These are phyloP conservation scores for Apamea crenata DNA, from an alignment of 2,888 invertebrate genomes.

Conservation along the genomic window DNA sequence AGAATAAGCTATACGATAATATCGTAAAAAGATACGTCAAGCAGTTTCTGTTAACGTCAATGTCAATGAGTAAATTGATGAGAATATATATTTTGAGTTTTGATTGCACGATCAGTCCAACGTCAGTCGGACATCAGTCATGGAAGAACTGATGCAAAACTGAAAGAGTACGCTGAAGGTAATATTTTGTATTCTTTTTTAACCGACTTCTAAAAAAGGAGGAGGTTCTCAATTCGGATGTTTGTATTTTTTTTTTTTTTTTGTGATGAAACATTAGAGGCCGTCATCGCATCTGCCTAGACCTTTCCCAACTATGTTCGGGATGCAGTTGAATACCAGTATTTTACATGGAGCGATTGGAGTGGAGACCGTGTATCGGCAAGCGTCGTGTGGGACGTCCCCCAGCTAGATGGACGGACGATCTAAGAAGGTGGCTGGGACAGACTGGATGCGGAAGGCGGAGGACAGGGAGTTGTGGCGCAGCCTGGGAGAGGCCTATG, in stretches of 20 bases:
- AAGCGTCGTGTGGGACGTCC: no score
- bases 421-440: no score
- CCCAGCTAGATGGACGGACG: no score
- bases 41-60: neutral
- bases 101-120: neutral
- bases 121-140: neutral
- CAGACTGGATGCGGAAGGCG: no score
- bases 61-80: neutral
- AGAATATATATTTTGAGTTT: neutral
- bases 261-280: neutral
- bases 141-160: neutral
- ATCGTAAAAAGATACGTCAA: neutral
- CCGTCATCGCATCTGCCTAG: neutral
- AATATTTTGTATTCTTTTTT: neutral
- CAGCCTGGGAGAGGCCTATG: neutral
- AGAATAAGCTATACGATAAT: neutral
- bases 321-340: neutral
- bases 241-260: no score
- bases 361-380: no score
- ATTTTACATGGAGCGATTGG: neutral
- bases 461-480: no score
- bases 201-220: no score
- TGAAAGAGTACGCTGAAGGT: neutral
- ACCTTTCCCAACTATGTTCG: neutral
- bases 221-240: no score